phyloP scores from a whole-genome alignment of 2,113 vertebrate species.

The Chascanopsetta lugubris region DNA sequence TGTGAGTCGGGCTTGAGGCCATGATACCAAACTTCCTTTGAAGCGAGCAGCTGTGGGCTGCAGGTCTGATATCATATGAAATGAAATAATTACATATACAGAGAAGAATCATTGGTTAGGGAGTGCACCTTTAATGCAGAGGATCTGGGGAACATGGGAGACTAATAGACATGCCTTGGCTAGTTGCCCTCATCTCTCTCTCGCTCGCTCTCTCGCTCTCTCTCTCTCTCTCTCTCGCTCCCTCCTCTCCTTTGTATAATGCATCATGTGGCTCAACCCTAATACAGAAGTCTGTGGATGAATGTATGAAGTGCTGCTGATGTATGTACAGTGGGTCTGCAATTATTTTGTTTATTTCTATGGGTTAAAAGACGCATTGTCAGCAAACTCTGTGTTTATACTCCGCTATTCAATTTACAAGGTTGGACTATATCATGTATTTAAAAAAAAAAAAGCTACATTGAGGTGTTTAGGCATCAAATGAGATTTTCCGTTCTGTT shows the following conservation, averaged over 20 bases:
- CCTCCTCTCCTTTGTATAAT: slow-evolving; percentile 26
- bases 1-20: slow-evolving; percentile 65
- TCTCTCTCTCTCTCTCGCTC: slow-evolving; percentile 15
- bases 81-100: slow-evolving; percentile 80
- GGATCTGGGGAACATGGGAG: slow-evolving; percentile 50
- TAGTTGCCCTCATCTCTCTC: slow-evolving; percentile 42
- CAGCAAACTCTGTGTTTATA: slow-evolving; percentile 48
- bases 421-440: slow-evolving; percentile 1
- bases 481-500: neutral
- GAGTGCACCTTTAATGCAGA: slow-evolving; percentile 62
- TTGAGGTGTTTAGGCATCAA: neutral
- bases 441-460: slow-evolving; percentile 28
- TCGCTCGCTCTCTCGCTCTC: too few species aligned
- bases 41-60: slow-evolving; percentile 75
- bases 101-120: slow-evolving; percentile 61
- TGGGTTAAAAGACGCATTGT: slow-evolving; percentile 53
- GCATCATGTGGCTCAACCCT: slow-evolving; percentile 29
- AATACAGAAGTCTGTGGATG: slow-evolving; percentile 57
- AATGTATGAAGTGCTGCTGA: slow-evolving; percentile 53
- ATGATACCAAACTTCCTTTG: slow-evolving; percentile 78
- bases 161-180: slow-evolving; percentile 65
- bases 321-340: slow-evolving; percentile 42
- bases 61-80: slow-evolving; percentile 79
- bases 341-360: slow-evolving; percentile 55
- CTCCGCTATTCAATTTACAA: slow-evolving; percentile 34